phyloP scores from a whole-genome alignment of 2,113 vertebrate genomes.

The Acrocephalus arundinaceus region DNA sequence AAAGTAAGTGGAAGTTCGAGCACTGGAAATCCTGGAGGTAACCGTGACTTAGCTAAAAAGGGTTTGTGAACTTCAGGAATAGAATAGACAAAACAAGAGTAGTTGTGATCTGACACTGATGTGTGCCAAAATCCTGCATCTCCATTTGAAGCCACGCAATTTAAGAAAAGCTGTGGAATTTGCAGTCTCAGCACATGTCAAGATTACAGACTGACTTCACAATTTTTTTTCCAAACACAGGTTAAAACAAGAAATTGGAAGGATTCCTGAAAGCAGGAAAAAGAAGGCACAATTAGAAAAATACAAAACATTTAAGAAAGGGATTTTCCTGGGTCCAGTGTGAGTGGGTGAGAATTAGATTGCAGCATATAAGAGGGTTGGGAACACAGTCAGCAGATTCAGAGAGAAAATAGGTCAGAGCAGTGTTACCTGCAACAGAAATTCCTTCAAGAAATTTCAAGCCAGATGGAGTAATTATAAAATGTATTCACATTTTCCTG shows the following conservation, averaged over 20 bases:
- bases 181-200: not conserved
- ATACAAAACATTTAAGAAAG: not conserved
- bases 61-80: not conserved
- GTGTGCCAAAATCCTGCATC: not conserved
- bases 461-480: not conserved
- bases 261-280: not conserved
- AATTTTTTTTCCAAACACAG: not conserved
- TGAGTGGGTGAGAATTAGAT: not conserved
- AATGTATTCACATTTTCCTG: not conserved
- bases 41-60: not conserved
- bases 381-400: not conserved
- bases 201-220: not conserved
- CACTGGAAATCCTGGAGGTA: not conserved
- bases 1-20: not conserved
- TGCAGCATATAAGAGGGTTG: not conserved
- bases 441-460: not conserved
- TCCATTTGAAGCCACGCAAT: not conserved
- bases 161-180: not conserved
- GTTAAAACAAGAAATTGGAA: not conserved
- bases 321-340: not conserved
- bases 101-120: not conserved
- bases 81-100: not conserved
- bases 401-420: not conserved
- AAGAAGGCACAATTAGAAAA: not conserved
- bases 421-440: not conserved